Conservation (phyloP, 2,113 vertebrate species). For the Martes martes region DNA sequence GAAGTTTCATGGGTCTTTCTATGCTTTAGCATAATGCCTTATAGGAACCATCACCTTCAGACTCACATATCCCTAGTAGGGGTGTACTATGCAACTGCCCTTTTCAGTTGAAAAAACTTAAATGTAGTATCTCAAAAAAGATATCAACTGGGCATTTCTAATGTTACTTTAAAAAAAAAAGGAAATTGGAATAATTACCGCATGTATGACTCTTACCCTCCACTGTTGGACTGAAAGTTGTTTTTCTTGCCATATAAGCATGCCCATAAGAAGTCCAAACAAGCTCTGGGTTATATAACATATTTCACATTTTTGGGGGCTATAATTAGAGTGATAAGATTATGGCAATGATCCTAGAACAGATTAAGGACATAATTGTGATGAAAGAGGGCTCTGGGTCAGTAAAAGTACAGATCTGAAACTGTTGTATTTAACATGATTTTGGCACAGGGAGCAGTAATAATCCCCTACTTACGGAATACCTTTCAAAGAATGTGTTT, state of each 20-base stretch:
- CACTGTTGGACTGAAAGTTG: constrained; percentile 64
- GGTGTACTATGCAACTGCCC: not conserved
- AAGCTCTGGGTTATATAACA: constrained; percentile 89
- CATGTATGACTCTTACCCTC: constrained; percentile 67
- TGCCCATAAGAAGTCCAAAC: constrained; percentile 84
- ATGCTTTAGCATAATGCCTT: not conserved
- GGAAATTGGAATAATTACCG: constrained; percentile 1
- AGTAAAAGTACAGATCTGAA: constrained; percentile 79
- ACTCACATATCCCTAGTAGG: not conserved
- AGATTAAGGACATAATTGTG: constrained; percentile 85
- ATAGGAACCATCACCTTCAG: not conserved
- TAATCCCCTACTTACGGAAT: constrained; percentile 51
- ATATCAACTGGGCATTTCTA: constrained; percentile 34
- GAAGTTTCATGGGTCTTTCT: not conserved
- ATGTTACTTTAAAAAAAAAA: constrained; percentile 34
- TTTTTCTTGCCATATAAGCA: constrained; percentile 79
- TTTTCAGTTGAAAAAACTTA: not conserved
- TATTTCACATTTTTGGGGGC: constrained; percentile 87
- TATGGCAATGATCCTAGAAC: constrained; percentile 88
- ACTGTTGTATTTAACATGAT: constrained; percentile 58
- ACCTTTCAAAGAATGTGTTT: constrained; percentile 36
- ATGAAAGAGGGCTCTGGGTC: constrained; percentile 83
- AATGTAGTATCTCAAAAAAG: constrained; percentile 21
- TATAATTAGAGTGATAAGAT: constrained; percentile 91
- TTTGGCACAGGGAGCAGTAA: constrained; percentile 56